Evolutionary conservation across 2,888 invertebrate species (phyloP).

Genomic region (Cecidostiba fungosa): DNA sequence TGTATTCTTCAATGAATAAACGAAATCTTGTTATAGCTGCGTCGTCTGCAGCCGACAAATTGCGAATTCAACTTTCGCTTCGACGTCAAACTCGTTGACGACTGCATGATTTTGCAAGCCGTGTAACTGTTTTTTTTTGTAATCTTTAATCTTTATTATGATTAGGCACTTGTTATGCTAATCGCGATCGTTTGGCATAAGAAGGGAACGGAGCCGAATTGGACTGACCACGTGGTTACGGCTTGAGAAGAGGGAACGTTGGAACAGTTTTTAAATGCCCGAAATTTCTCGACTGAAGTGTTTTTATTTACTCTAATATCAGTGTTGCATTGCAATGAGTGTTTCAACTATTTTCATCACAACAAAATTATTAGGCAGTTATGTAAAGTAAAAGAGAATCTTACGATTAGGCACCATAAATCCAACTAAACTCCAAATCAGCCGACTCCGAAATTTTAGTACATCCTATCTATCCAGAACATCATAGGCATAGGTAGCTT

Average conservation of each 20-base stretch:
- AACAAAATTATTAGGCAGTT: background rate
- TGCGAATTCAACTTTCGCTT: background rate
- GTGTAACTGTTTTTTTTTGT: no score
- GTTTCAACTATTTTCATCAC: background rate
- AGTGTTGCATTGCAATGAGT: background rate
- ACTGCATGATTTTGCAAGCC: conserved; percentile 11
- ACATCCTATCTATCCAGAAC: background rate
- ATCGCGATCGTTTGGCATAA: background rate
- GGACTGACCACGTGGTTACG: conserved; percentile 11
- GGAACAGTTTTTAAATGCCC: background rate
- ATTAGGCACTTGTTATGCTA: background rate
- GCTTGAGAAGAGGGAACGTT: background rate
- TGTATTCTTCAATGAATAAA: background rate
- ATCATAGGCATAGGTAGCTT: background rate
- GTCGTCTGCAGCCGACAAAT: background rate
- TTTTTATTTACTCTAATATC: background rate
- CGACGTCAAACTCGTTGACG: background rate
- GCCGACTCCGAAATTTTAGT: background rate
- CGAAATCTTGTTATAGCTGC: background rate
- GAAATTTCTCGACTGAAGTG: background rate
- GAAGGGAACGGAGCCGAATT: background rate
- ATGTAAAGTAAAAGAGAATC: background rate
- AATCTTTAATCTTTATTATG: conserved; percentile 14
- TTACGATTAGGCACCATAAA: no score
- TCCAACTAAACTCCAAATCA: background rate